Conservation (phyloP, 2,888 invertebrate species). For the Drosophila parthenogenetica region DNA sequence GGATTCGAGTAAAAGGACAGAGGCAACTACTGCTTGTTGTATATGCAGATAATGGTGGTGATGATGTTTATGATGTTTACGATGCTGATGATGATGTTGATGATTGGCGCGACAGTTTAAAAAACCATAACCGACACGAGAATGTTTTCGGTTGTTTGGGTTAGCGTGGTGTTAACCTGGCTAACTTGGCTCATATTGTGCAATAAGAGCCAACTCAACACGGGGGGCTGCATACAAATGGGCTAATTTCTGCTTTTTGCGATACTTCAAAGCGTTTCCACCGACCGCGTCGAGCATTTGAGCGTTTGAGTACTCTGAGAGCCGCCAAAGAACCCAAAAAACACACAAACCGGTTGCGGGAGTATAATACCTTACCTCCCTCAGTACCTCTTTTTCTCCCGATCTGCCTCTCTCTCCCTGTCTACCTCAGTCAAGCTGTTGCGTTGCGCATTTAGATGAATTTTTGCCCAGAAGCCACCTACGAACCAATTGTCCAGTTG, state of each 20-base stretch:
- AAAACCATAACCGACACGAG: slow-evolving; percentile 84
- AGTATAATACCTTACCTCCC: slow-evolving; percentile 28
- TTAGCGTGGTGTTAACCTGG: slow-evolving; percentile 61
- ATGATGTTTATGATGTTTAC: no score
- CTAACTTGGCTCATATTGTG: slow-evolving; percentile 73
- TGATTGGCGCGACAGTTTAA: slow-evolving; percentile 84
- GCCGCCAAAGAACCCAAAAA: slow-evolving; percentile 73
- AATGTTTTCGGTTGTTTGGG: slow-evolving; percentile 42
- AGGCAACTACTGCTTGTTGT: not conserved
- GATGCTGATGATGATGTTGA: slow-evolving; percentile 57
- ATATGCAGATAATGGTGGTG: slow-evolving; percentile 45
- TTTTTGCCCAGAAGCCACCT: slow-evolving; percentile 73
- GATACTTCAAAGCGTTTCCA: slow-evolving; percentile 57
- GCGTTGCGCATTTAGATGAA: slow-evolving; percentile 78
- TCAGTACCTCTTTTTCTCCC: not conserved
- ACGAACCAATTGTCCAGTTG: slow-evolving; percentile 37
- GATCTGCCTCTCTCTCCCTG: not conserved
- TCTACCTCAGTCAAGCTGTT: slow-evolving; percentile 22
- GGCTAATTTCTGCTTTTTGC: slow-evolving; percentile 64
- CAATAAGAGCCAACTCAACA: slow-evolving; percentile 69
- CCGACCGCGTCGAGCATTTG: slow-evolving; percentile 27
- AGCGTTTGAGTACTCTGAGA: slow-evolving; percentile 7
- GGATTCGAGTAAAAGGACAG: not conserved
- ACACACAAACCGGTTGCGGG: slow-evolving; percentile 71
- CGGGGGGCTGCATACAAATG: slow-evolving; percentile 75